These are phyloP conservation scores for Erinaceus europaeus DNA, from an alignment of 2,113 vertebrate species.

Conservation along the genomic window DNA sequence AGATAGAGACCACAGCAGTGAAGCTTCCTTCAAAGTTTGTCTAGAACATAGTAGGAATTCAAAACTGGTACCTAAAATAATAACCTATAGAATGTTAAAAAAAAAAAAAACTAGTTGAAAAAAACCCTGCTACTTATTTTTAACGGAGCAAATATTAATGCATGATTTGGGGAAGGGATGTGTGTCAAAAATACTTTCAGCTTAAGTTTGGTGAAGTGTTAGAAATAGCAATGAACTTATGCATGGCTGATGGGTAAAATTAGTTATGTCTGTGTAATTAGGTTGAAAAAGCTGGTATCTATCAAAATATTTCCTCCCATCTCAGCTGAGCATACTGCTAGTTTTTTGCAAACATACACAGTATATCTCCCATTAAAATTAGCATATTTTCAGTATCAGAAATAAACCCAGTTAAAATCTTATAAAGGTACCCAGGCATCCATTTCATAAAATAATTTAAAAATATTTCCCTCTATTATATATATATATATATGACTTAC, in stretches of 20 bases:
- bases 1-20: no score
- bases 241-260: constrained; percentile 66
- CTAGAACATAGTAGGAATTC: constrained; percentile 22
- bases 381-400: constrained; percentile 36
- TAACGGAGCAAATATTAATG: constrained; percentile 58
- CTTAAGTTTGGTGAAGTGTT: constrained; percentile 59
- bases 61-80: not conserved
- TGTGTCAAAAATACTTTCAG: constrained; percentile 66
- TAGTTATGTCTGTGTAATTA: constrained; percentile 74
- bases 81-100: not conserved
- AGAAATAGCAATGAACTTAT: constrained; percentile 71
- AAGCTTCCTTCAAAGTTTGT: no score
- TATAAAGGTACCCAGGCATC: constrained; percentile 34
- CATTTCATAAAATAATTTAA: not conserved
- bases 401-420: constrained; percentile 14
- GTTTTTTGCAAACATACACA: constrained; percentile 60
- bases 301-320: constrained; percentile 72
- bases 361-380: constrained; percentile 51
- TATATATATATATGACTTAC: constrained; percentile 18
- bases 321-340: constrained; percentile 58
- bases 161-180: constrained; percentile 43
- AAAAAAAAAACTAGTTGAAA: not conserved
- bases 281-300: constrained; percentile 66
- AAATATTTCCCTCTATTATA: not conserved
- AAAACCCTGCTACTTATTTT: not conserved